Base-by-base conservation (phyloP, 2,113 vertebrate species). In the Phyllostomus hastatus region DNA sequence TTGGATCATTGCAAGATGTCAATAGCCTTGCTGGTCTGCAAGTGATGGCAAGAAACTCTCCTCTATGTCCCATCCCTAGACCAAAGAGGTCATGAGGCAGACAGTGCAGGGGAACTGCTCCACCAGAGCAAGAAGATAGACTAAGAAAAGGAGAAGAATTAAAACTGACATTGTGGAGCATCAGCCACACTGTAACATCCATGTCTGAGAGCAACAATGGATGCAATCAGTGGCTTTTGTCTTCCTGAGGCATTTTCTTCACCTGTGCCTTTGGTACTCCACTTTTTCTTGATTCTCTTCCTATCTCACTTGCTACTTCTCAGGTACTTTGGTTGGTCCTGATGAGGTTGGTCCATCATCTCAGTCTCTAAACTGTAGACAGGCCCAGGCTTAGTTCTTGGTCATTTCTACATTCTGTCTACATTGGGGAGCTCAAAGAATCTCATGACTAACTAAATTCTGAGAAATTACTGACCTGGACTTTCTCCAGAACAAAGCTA, bases 181-280 rank as follows among this genome's bases (percentile, higher is more conserved):
- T 24, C 31, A 59, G 7, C 15, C 48, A 5, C 73, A 10, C 31
- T 35, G 15, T 12, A 8, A 46, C 14, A 28, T 16, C n/a, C 43
- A 31, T 5, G 41, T 22, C 24, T 69, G 14, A 6, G 1, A 31
- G 31, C 69, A 46, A 35, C 31, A 24, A 10, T 4, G 2, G 28
- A 16, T 22, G 20, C 20, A 28, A 0, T 3, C 7, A 17, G 16
- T 20, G 24, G 10, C 28, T 59, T 7, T 28, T 7, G 7, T 5
- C 33, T 20, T 72, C 43, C 41, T 3, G 17, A 46, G 12, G n/a
- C 48, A 6, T 46, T 10, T n/a, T 46, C 76, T 24, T 70, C 35
- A 38, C 15, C 1, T 15, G 19, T 33, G 8, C 38, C 24, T 35
- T 43, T 57, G n/a, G 43, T 43, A 31, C 43, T 43, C 31, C 28